phyloP scores from a whole-genome alignment of 2,797 vertebrate genomes.

The Adrianichthys oophorus region DNA sequence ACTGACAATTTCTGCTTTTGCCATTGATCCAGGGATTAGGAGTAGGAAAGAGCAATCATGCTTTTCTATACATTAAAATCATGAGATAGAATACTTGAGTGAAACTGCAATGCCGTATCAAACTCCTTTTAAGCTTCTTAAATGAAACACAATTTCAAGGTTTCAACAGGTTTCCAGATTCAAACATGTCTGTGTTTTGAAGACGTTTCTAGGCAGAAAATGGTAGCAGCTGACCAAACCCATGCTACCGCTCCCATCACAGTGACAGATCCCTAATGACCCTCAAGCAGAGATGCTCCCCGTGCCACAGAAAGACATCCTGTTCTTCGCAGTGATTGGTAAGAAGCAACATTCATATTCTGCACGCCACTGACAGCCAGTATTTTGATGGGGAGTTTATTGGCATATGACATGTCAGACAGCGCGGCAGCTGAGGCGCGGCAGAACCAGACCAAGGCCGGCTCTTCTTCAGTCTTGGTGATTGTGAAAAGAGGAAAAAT shows the following conservation, averaged over 20 bases:
- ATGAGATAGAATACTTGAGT: constrained; percentile 41
- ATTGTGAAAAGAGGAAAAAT: constrained; percentile 30
- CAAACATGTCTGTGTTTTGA: not conserved
- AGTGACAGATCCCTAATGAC: constrained; percentile 13
- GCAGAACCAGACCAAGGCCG: constrained; percentile 24
- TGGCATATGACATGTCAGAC: constrained; percentile 42
- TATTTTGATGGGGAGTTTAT: constrained; percentile 33
- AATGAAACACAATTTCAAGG: too few species aligned
- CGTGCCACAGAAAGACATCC: constrained; percentile 40
- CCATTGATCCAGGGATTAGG: constrained; percentile 46
- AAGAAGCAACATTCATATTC: constrained; percentile 35
- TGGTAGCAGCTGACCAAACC: constrained; percentile 34
- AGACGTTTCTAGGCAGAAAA: constrained; percentile 9
- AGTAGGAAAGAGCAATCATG: constrained; percentile 13
- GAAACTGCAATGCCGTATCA: constrained; percentile 18
- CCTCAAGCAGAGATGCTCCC: constrained; percentile 25
- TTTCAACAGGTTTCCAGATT: constrained; percentile 14
- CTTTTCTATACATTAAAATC: constrained; percentile 11
- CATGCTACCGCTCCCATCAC: constrained; percentile 29
- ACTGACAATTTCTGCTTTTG: constrained; percentile 47
- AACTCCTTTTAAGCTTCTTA: constrained; percentile 1
- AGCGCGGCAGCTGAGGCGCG: constrained; percentile 42
- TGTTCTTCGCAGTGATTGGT: constrained; percentile 42
- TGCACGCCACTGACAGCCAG: constrained; percentile 18
- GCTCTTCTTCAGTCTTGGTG: constrained; percentile 31